These are phyloP conservation scores for Smittia sp. DNA, from an alignment of 2,888 invertebrate species.

Conservation along the genomic window DNA sequence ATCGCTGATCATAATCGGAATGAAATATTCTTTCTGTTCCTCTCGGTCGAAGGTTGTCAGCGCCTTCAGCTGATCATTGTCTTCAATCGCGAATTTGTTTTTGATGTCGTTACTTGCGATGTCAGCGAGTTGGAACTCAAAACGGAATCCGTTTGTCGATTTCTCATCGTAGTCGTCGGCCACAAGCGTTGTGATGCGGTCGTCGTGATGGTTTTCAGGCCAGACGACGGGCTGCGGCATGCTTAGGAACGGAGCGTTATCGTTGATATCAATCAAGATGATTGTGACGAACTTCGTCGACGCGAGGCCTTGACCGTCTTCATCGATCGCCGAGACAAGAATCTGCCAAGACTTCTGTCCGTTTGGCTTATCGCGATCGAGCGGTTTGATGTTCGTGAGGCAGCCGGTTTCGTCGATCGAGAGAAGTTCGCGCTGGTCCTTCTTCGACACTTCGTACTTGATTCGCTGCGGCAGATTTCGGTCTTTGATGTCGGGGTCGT, in stretches of 20 bases:
- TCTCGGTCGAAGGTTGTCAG: slow-evolving; percentile 81
- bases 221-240: slow-evolving; percentile 79
- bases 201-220: slow-evolving; percentile 74
- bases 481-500: slow-evolving; percentile 82
- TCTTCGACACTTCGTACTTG: slow-evolving; percentile 69
- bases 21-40: slow-evolving; percentile 76
- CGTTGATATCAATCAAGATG: slow-evolving; percentile 80
- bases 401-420: slow-evolving; percentile 74
- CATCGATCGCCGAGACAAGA: slow-evolving; percentile 72
- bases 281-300: slow-evolving; percentile 65
- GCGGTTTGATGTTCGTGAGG: slow-evolving; percentile 59
- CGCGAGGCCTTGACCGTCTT: slow-evolving; percentile 62
- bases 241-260: slow-evolving; percentile 85
- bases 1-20: slow-evolving; percentile 88
- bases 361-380: slow-evolving; percentile 86
- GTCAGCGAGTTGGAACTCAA: slow-evolving; percentile 53
- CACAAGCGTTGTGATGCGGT: slow-evolving; percentile 65
- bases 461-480: slow-evolving; percentile 73
- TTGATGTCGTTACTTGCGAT: slow-evolving; percentile 66
- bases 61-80: slow-evolving; percentile 67
- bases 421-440: slow-evolving; percentile 68
- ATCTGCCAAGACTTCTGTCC: slow-evolving; percentile 80
- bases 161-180: slow-evolving; percentile 80
- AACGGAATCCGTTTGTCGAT: slow-evolving; percentile 77
- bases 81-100: slow-evolving; percentile 68